Percentiles rank a stretch among this genome's conserved stretches.
These are phyloP conservation scores for Leptopilina drosophilae DNA, from an alignment of 2,888 invertebrate genomes.

Conservation along the genomic window DNA sequence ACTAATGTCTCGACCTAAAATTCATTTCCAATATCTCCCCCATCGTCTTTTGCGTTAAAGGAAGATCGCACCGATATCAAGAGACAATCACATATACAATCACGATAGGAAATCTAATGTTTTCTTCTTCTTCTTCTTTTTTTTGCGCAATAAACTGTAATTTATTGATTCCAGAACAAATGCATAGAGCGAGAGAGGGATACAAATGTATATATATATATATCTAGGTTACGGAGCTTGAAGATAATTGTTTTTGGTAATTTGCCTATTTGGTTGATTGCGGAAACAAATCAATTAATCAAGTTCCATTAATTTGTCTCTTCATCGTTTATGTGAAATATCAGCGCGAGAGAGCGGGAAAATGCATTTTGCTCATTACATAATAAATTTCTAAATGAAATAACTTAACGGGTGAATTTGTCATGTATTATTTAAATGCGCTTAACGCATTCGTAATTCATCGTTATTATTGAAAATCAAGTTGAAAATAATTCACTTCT, in stretches of 20 bases:
- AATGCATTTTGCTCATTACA: no score
- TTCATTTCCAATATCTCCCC: constrained; percentile 31
- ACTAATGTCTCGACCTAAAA: constrained; percentile 34
- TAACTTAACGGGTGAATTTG: no score
- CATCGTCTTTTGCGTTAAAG: constrained; percentile 23
- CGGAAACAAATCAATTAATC: constrained; percentile 28
- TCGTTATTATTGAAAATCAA: no score
- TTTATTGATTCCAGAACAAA: constrained; percentile 3
- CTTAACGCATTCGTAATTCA: no score
- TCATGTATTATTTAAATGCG: no score
- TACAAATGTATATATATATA: background rate
- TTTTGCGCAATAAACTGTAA: background rate
- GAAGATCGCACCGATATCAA: constrained; percentile 14
- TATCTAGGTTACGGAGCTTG: background rate
- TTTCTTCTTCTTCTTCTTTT: background rate
- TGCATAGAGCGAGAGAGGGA: no score
- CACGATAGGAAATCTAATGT: background rate
- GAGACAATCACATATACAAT: constrained; percentile 10
- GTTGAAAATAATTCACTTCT: no score
- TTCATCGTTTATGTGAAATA: background rate
- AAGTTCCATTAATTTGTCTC: constrained; percentile 9
- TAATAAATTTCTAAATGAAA: no score
- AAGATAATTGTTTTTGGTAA: constrained; percentile 29
- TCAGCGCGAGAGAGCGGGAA: background rate
- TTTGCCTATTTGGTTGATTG: constrained; percentile 15